Evolutionary conservation across 2,113 vertebrate species (phyloP), one percentile per base, ranked within the genome.

Genomic region (Centropus bengalensis): DNA sequence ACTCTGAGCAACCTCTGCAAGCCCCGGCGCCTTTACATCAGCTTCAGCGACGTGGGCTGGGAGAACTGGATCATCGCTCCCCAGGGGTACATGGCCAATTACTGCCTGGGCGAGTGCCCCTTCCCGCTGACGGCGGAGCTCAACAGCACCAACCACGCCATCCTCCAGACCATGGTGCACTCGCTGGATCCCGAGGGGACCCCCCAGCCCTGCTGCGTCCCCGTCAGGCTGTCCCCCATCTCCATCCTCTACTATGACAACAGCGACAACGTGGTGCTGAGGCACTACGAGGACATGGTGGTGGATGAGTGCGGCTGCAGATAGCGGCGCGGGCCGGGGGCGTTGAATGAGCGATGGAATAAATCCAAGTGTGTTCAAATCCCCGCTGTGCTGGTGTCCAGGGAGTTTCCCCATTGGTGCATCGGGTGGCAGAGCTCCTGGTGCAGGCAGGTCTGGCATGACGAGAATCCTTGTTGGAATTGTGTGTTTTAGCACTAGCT

Each of bases 231-330:
- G 9, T 99, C 99, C 0, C 98, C 99, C 2, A 98, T 99, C 96
- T 99, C 99, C 47, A 99, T 99, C 97, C 98, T 99, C 44, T 99
- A 99, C 80, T 99, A 99, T 11, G 99, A 99, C 91, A 99, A 99
- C 96, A 98, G 98, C 2, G 99, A 99, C 97, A 99, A 99, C 33
- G 99, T 99, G 85, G 99, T 99, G 73, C 97, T 99, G 8, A 87
- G 99, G 14, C 99, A 99, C 93, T 99, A 99, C 22, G 98, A 99
- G 94, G 99, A 99, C 96, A 99, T 99, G 99, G 98, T 99, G 97
- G 99, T 99, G 97, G 99, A 99, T 1, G 99, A 99, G 96, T 99
- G 99, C 1, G 99, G 99, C 14, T 99, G 99, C 94, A 97, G 99
- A 51, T 99, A 97, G 98, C 3, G 1, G 51, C 2, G 36, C 1